Evolutionary conservation across 2,113 vertebrate species (phyloP).

Genomic region (Candoia aspera): DNA sequence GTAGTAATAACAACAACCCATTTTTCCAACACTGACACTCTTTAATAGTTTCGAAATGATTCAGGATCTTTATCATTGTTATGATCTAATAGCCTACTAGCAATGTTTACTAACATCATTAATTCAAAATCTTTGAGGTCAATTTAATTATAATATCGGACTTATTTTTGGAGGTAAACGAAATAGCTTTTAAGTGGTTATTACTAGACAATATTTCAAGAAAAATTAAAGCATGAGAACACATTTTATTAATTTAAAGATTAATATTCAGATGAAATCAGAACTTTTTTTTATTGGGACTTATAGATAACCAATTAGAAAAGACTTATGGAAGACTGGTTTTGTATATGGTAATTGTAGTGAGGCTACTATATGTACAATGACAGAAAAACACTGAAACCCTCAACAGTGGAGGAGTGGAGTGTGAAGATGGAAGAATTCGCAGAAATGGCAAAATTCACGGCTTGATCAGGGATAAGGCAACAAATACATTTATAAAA

Average conservation of each 20-base stretch:
- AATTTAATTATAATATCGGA: slow-evolving; percentile 26
- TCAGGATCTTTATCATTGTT: neutral
- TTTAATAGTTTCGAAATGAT: slow-evolving; percentile 18
- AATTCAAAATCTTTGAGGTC: slow-evolving; percentile 33
- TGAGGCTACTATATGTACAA: too few species aligned
- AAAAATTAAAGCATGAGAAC: slow-evolving; percentile 35
- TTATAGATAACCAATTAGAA: too few species aligned
- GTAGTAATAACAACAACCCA: slow-evolving; percentile 5
- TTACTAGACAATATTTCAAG: slow-evolving; percentile 40
- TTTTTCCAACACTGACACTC: neutral
- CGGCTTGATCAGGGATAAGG: too few species aligned
- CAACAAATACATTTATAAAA: too few species aligned
- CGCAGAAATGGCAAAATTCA: too few species aligned
- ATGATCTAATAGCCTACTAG: slow-evolving; percentile 50
- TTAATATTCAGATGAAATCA: too few species aligned
- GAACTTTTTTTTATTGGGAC: too few species aligned
- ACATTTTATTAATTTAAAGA: slow-evolving; percentile 28
- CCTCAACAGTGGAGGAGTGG: too few species aligned
- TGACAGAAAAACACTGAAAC: too few species aligned
- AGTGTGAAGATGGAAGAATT: too few species aligned
- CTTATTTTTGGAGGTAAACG: slow-evolving; percentile 51
- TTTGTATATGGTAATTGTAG: too few species aligned
- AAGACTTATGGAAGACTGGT: too few species aligned
- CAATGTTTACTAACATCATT: slow-evolving; percentile 37
- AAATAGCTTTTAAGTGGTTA: slow-evolving; percentile 50